Evolutionary conservation across 2,797 vertebrate species (phyloP).

Genomic region (Prunella strophiata): DNA sequence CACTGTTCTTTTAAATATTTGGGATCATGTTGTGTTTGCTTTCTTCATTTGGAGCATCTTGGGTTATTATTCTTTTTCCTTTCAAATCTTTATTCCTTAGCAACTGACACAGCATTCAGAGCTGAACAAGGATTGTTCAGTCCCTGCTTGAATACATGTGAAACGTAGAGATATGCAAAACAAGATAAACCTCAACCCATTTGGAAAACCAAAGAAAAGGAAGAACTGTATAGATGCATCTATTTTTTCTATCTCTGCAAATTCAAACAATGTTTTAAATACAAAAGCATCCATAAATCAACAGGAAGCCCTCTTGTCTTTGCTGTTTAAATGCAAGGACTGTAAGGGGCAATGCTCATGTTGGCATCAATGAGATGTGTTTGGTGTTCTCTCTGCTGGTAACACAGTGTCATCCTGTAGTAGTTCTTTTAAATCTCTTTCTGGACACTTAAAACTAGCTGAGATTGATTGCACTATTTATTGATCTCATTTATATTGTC

Average conservation of each 20-base stretch:
- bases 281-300: not conserved
- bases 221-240: not conserved
- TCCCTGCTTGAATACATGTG: not conserved
- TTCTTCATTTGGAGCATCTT: not conserved
- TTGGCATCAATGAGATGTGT: not conserved
- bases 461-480: slow-evolving; percentile 22
- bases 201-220: not conserved
- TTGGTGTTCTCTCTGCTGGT: not conserved
- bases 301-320: not conserved
- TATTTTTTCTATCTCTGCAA: not conserved
- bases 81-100: not conserved
- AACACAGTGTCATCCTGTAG: not conserved
- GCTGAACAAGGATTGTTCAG: not conserved
- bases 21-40: not conserved
- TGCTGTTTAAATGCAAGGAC: not conserved
- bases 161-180: not conserved
- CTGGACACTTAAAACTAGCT: slow-evolving; percentile 5
- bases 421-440: not conserved
- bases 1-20: not conserved
- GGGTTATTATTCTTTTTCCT: not conserved
- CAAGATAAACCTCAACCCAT: not conserved
- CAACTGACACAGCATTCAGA: not conserved
- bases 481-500: slow-evolving; percentile 41
- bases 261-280: not conserved
- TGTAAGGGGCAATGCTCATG: not conserved